These are phyloP conservation scores for Bolinopsis microptera DNA, from an alignment of 37 sponge, comb jelly and placozoan species.

Conservation along the genomic window DNA sequence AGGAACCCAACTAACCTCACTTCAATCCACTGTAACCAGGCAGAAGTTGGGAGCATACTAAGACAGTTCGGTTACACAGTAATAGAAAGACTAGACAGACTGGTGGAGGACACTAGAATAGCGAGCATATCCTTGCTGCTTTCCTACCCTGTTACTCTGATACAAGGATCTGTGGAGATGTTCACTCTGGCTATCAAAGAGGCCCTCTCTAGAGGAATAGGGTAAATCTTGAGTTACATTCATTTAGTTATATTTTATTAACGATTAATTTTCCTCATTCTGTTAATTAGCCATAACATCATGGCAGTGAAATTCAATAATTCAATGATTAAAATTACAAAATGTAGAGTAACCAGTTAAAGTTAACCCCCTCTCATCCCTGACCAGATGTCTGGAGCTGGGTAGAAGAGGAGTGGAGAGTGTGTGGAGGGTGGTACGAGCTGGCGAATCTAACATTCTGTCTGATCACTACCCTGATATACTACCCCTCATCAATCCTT, in stretches of 20 bases:
- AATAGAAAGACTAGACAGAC: slow-evolving; percentile 44
- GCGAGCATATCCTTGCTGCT: not conserved
- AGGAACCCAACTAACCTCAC: too few species aligned
- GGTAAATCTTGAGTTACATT: too few species aligned
- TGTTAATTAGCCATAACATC: too few species aligned
- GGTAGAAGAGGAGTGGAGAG: not conserved
- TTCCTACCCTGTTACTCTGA: slow-evolving; percentile 28
- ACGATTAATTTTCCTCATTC: too few species aligned
- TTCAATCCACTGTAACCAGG: too few species aligned
- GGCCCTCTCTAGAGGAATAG: slow-evolving; percentile 42
- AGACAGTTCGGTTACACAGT: not conserved
- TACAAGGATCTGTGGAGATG: not conserved
- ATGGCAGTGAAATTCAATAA: not conserved
- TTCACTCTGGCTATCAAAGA: slow-evolving; percentile 15
- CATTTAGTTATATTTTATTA: not conserved
- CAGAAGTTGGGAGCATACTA: not conserved
- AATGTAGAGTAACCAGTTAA: too few species aligned
- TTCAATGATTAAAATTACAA: too few species aligned
- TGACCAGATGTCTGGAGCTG: not conserved
- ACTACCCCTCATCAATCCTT: slow-evolving; percentile 19
- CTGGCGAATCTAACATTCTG: not conserved
- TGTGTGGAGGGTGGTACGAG: not conserved
- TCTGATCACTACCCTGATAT: not conserved
- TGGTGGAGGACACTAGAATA: not conserved
- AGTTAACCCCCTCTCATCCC: too few species aligned